Base-by-base conservation (phyloP, 2,888 invertebrate genomes). In the Drosophila paranaensis region DNA sequence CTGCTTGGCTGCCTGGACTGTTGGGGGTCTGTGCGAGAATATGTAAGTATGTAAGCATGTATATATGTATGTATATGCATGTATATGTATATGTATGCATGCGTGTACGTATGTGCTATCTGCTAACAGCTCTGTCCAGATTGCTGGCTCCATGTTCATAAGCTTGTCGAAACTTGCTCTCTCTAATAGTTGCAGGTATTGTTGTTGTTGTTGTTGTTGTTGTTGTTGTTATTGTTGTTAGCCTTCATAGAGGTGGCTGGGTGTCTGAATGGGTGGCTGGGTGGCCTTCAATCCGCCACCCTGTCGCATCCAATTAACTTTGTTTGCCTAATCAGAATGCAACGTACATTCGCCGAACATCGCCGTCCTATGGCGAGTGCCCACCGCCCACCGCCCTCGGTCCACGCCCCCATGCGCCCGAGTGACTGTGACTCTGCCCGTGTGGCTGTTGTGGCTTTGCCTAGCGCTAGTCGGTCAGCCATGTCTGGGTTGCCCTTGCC, bases 241-340 rank as follows among this genome's bases (percentile, higher is more conserved):
- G 53, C 66, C 62, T 63, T 56, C 62, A 46, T 16, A 63, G 56
- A 53, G 54, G 27, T 71, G 78, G 43, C 43, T 43, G 53, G 13
- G 11, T 40, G n/a, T 9, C 9, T 40, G 78, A 35, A 35, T 43
- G 53, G 55, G 25, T 72, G 79, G 45, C 45, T 42, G 50, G 55
- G 35, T 65, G 70, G 68, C 73, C 68, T 69, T 76, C 81, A 74
- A 68, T 70, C 66, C 61, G 37, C 62, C 69, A 54, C 55, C 65
- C 72, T 71, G 74, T 75, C 84, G 73, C 81, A 75, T 83, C 77
- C 87, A 87, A 87, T 89, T 89, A 87, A 87, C 82, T 84, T 87
- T 85, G 85, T 82, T 81, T 84, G 77, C 88, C 88, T 89, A 73
- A 85, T 85, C 85, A 89, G 68, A 84, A 89, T 89, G 89, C 85